These are phyloP conservation scores for Cataglyphis albicans DNA, from an alignment of 2,888 invertebrate genomes.

Conservation along the genomic window DNA sequence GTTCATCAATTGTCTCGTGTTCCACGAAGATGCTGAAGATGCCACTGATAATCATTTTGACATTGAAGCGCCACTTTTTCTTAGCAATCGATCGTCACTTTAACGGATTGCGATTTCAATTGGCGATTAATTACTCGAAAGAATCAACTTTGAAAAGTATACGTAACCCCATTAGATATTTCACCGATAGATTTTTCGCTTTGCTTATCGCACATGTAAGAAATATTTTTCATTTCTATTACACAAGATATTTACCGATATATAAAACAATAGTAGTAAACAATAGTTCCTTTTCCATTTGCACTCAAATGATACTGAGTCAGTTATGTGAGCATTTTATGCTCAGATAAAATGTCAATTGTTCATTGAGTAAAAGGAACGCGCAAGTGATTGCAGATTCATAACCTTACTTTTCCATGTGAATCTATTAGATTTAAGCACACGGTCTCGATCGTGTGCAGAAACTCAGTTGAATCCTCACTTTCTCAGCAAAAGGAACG, in stretches of 20 bases:
- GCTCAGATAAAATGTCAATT: too few species aligned
- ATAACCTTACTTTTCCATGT: too few species aligned
- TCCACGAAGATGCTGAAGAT: background rate
- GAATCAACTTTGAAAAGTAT: background rate
- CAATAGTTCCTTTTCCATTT: too few species aligned
- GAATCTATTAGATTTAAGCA: too few species aligned
- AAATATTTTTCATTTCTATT: background rate
- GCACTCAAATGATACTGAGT: too few species aligned
- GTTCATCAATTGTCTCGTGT: background rate
- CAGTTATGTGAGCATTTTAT: too few species aligned
- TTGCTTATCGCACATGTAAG: background rate
- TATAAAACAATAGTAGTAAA: background rate
- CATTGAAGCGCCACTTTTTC: background rate
- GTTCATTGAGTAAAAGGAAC: too few species aligned
- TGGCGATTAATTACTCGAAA: background rate
- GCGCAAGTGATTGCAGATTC: too few species aligned
- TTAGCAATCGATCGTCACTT: conserved; percentile 4
- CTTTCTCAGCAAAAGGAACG: too few species aligned
- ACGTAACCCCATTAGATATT: background rate
- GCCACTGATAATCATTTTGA: background rate
- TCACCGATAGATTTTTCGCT: background rate
- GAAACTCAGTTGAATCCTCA: too few species aligned
- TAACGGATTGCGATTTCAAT: background rate
- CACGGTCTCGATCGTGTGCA: too few species aligned
- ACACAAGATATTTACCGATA: background rate